Evolutionary conservation across 2,888 invertebrate genomes (phyloP), one percentile per base, ranked within the genome.

Genomic region (Drosophila multiciliata): DNA sequence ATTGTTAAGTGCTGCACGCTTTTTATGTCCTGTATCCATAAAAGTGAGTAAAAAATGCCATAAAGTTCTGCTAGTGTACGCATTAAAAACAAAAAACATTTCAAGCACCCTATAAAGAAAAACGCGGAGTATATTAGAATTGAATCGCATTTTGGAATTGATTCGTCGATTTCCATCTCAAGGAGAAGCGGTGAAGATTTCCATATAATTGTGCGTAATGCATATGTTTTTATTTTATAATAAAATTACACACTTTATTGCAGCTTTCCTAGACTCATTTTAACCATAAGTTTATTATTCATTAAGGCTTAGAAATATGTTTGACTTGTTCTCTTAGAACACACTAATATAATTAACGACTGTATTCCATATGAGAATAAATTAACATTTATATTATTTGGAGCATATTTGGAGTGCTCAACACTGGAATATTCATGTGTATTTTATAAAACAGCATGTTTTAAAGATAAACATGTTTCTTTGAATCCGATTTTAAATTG

Each of bases 1-100:
- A 72, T 59, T 79, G 55, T 67, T 78, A 64, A 79, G 57, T 50
- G 57, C 71, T 40, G 32, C 71, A 66, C 57, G 62, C 33, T 64
- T 71, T 71, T 71, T 58, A 72, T 65, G 53, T 15, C 20, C 17
- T 42, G 38, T 26, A 45, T 20, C 26, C 71, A 63, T 69, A 50
- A 70, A 63, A 71, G 29, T 29, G 17, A 23, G n/a, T 23, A 15
- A 55, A 62, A 70, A 33, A 20, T 15, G 32, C 29, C 32, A 70
- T 70, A 57, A 71, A 70, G 2, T 17, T 20, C 3, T 17, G 15
- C 0, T 11, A 20, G 35, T 35, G 12, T 23, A 53, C 15, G 35
- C 23, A 17, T 29, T 8, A 11, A 42, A 17, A 23, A 36, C 17
- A 32, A 42, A 11, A 9, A 17, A 48, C 23, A 33, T 7, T 23